A percentile compares a stretch with the other conserved stretches of the same genome.
Evolutionary conservation across 2,888 invertebrate genomes (phyloP).

Genomic region (Plebejus anna): DNA sequence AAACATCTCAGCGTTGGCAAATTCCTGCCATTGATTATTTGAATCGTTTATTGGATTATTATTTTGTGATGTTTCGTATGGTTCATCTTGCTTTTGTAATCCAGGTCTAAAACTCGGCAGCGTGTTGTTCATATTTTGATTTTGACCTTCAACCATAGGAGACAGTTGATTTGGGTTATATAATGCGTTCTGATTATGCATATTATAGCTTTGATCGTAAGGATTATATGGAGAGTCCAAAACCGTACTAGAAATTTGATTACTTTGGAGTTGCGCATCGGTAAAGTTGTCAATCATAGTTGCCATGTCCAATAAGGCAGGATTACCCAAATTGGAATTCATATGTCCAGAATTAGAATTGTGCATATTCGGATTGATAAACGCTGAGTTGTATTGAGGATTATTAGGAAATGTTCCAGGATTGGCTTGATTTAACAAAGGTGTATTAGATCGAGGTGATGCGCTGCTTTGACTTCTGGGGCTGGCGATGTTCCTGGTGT

Average conservation of each 20-base stretch:
- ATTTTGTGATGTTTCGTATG: conserved; percentile 46
- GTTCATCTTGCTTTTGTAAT: conserved; percentile 65
- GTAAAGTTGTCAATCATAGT: conserved; percentile 88
- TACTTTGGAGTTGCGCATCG: conserved; percentile 89
- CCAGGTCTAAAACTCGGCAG: conserved; percentile 68
- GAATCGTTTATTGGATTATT: conserved; percentile 47
- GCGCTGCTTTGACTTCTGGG: conserved; percentile 78
- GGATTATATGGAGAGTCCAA: conserved; percentile 84
- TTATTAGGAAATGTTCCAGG: conserved; percentile 62
- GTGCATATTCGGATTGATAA: conserved; percentile 71
- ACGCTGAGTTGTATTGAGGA: conserved; percentile 67
- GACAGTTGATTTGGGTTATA: conserved; percentile 79
- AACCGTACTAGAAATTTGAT: conserved; percentile 92
- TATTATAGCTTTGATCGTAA: conserved; percentile 82
- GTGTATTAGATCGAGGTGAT: conserved; percentile 75
- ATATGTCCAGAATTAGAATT: conserved; percentile 67
- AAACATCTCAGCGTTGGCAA: conserved; percentile 66
- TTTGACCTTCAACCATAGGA: conserved; percentile 70
- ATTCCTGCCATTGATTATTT: conserved; percentile 72
- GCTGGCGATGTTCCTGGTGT: conserved; percentile 64
- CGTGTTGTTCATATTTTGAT: conserved; percentile 65
- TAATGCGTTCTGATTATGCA: conserved; percentile 82
- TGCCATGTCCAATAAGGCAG: conserved; percentile 85
- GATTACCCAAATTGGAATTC: conserved; percentile 70
- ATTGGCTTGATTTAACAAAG: conserved; percentile 63